phyloP scores from a whole-genome alignment of 2,797 vertebrate genomes.

The Sebastes matsubarae region DNA sequence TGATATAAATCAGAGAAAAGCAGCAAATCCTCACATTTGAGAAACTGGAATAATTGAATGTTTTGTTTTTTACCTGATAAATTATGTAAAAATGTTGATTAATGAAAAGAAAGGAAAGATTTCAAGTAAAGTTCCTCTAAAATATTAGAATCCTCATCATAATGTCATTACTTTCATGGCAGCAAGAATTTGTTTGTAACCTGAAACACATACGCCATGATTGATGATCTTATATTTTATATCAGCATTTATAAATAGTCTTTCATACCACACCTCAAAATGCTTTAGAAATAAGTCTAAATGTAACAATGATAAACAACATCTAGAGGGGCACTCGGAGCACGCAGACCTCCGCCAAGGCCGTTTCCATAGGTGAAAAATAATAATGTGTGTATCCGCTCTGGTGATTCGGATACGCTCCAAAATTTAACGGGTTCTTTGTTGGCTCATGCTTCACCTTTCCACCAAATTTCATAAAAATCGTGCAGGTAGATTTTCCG shows the following conservation, averaged over 20 bases:
- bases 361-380: background rate
- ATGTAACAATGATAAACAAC: background rate
- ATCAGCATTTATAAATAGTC: background rate
- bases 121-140: background rate
- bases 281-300: background rate
- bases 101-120: background rate
- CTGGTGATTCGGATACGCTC: no score
- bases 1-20: background rate
- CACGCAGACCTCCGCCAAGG: background rate
- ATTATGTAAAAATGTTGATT: background rate
- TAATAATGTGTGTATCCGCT: background rate
- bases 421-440: no score
- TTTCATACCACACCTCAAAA: background rate
- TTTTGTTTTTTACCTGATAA: background rate
- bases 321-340: background rate
- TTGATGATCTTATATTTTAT: background rate
- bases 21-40: background rate
- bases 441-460: no score
- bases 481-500: no score
- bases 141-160: background rate
- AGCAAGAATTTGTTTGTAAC: background rate
- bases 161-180: background rate
- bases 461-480: no score
- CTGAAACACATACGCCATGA: background rate
- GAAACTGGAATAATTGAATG: background rate